Evolutionary conservation across 2,888 invertebrate genomes (phyloP), one percentile per base, ranked within the genome.

Genomic region (Plagodis dolabraria): DNA sequence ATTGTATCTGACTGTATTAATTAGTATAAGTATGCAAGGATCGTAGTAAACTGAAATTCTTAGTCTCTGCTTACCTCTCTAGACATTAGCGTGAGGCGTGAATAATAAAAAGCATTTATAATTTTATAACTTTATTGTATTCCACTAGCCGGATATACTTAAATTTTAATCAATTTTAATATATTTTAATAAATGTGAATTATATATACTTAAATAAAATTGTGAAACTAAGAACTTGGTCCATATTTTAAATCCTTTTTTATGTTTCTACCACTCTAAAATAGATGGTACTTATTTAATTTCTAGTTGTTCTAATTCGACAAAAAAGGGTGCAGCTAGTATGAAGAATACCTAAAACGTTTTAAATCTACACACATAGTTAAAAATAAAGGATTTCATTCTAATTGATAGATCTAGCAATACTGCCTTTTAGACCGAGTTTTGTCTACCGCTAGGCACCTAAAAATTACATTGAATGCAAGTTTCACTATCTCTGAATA

Each of bases 201-300:
- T 52, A 36, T 44, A 5, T 45, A 35, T 35, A 47, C 38, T 6
- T 36, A 53, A 60, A 65, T 10, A n/a, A 51, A n/a, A n/a, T 35
- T 53, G 51, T 12, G 6, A 47, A 60, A 57, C 53, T 56, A 54
- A 65, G 22, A 45, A 33, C 55, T 65, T 59, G 60, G 66, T 58
- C 63, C 60, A 49, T 62, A 44, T 61, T 51, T 53, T 43, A 36
- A 56, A 59, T 60, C 54, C 57, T 22, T 22, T n/a, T 57, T 52
- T 49, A 40, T 33, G 43, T 47, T 49, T 47, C 45, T 43, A 62
- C 36, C 33, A 33, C 44, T 36, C 33, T 49, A 9, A 22, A 40
- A 33, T 46, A 36, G 44, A 2, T 12, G 6, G 11, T 33, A 10
- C 9, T 4, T 6, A 44, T 44, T 7, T 7, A 44, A 2, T 12